Evolutionary conservation across 2,797 vertebrate genomes (phyloP).

Genomic region (Cercopithecus hamlyni): DNA sequence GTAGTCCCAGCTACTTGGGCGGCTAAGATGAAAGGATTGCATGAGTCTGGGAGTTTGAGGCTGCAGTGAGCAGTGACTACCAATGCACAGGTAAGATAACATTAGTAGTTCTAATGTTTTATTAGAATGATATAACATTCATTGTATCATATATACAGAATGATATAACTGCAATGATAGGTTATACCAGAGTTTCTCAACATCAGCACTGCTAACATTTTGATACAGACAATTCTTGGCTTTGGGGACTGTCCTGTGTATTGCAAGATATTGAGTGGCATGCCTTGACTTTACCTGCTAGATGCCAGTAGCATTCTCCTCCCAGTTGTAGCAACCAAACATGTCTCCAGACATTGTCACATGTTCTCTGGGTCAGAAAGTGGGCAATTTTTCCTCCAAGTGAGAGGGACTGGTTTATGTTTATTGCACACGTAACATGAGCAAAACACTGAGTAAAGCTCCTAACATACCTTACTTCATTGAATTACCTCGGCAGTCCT

Average conservation of each 20-base stretch:
- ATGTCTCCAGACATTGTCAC: neutral
- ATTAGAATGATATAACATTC: too few species aligned
- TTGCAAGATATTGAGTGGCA: rapidly evolving
- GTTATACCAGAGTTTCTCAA: neutral
- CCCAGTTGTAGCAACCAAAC: neutral
- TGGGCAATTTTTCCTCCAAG: neutral
- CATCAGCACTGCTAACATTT: neutral
- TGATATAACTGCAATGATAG: neutral
- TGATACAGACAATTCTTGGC: neutral
- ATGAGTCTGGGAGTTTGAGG: too few species aligned
- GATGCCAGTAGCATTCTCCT: neutral
- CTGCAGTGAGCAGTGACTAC: too few species aligned
- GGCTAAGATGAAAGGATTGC: too few species aligned
- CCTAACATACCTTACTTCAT: neutral
- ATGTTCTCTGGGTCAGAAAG: neutral
- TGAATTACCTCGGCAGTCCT: neutral
- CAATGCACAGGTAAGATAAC: too few species aligned
- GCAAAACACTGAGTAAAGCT: neutral
- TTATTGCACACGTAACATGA: neutral
- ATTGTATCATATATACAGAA: too few species aligned
- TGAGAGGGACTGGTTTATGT: neutral
- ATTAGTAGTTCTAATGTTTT: too few species aligned
- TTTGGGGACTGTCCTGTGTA: neutral
- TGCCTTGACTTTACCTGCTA: neutral
- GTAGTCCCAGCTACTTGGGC: too few species aligned